Conservation (phyloP, 2,797 vertebrate species). For the Hyperoplus lanceolatus region DNA sequence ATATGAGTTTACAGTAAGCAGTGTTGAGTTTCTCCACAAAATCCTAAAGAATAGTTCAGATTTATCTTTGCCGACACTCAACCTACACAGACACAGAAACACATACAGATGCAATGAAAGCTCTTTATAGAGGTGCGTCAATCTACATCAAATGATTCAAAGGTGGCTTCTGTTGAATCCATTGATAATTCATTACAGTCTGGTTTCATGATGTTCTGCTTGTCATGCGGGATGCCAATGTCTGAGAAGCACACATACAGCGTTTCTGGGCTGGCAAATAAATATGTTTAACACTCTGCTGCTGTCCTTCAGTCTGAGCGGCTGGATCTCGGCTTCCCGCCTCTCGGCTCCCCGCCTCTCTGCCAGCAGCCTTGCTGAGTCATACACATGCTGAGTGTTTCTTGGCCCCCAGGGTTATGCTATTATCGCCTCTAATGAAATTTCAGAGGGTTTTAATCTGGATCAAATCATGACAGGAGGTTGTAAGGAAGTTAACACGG, state of each 20-base stretch:
- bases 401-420: slow-evolving; percentile 19
- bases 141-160: background rate
- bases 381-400: slow-evolving; percentile 44
- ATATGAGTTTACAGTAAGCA: slow-evolving; percentile 7
- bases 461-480: slow-evolving; percentile 30
- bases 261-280: background rate
- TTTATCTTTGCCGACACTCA: background rate
- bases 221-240: background rate
- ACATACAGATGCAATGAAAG: background rate
- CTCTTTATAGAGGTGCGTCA: background rate
- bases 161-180: background rate
- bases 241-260: background rate
- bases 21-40: background rate
- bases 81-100: background rate
- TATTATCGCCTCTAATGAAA: slow-evolving; percentile 51
- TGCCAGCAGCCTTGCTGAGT: slow-evolving; percentile 55
- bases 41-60: slow-evolving; percentile 3
- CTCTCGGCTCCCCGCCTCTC: slow-evolving; percentile 6
- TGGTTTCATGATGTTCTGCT: background rate
- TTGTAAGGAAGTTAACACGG: slow-evolving; percentile 19
- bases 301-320: slow-evolving; percentile 34
- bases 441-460: slow-evolving; percentile 42
- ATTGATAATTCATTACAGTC: background rate
- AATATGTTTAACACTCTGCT: slow-evolving; percentile 23
- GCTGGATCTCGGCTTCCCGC: slow-evolving; percentile 11